These are phyloP conservation scores for Varanus komodoensis DNA, from an alignment of 2,113 vertebrate species.

Conservation along the genomic window DNA sequence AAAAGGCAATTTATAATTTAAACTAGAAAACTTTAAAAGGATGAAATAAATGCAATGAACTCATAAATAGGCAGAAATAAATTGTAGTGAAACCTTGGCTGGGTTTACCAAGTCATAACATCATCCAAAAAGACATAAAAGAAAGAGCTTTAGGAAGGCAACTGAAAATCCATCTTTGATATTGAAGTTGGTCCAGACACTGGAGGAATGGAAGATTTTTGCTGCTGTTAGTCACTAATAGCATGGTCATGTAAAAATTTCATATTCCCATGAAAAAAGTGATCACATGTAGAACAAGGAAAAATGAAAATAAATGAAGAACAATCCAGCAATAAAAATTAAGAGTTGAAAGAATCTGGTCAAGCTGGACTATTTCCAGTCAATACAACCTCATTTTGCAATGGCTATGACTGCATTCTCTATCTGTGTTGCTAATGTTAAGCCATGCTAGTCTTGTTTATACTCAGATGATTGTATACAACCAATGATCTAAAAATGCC, in stretches of 20 bases:
- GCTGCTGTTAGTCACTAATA: not conserved
- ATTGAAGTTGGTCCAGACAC: too few relatives aligned
- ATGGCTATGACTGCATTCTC: constrained; percentile 16
- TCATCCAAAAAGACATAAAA: not conserved
- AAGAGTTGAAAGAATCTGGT: not conserved
- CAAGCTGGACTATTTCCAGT: not conserved
- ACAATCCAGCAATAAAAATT: not conserved
- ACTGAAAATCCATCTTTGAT: not conserved
- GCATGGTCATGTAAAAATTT: not conserved
- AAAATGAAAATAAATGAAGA: not conserved
- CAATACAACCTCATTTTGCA: not conserved
- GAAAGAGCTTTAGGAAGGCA: not conserved
- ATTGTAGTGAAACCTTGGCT: not conserved
- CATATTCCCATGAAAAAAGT: not conserved
- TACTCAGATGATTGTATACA: constrained; percentile 36
- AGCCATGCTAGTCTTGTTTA: constrained; percentile 18
- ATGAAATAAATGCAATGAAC: not conserved
- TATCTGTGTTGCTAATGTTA: constrained; percentile 12
- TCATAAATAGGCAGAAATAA: not conserved
- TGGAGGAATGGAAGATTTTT: too few relatives aligned
- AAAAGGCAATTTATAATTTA: not conserved
- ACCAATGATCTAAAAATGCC: constrained; percentile 69
- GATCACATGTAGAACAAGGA: not conserved
- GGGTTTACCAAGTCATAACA: not conserved
- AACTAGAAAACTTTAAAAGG: not conserved